Evolutionary conservation across 92 coral and sea anemone genomes (phyloP).

Genomic region (Porites divaricata): DNA sequence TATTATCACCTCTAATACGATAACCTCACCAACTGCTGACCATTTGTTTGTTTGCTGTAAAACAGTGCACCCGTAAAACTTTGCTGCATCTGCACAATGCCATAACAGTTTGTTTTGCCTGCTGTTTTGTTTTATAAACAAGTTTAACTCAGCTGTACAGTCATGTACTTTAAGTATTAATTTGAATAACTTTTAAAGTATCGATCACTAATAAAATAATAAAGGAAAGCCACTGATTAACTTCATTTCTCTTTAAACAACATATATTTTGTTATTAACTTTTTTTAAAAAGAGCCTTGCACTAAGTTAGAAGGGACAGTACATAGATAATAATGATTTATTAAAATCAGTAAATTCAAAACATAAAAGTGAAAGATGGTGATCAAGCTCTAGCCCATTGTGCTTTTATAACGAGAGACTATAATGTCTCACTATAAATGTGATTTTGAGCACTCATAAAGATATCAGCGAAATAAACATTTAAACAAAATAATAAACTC

Average conservation of each 20-base stretch:
- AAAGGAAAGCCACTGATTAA: too few relatives aligned
- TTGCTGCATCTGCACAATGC: slow-evolving; percentile 19
- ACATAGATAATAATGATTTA: neutral
- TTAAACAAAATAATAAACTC: too few relatives aligned
- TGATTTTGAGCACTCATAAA: too few relatives aligned
- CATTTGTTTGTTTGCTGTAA: slow-evolving; percentile 1
- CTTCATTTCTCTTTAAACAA: neutral
- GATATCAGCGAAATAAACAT: too few relatives aligned
- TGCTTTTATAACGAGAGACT: neutral
- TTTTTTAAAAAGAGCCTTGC: slow-evolving; percentile 6
- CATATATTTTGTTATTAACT: neutral
- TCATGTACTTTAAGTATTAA: too few relatives aligned
- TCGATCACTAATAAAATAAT: neutral
- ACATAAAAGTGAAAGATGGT: neutral
- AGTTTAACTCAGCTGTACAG: too few relatives aligned
- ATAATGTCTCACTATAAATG: too few relatives aligned
- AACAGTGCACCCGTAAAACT: too few relatives aligned
- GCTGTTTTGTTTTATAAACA: neutral
- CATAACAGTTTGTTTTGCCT: slow-evolving; percentile 20
- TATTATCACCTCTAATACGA: too few relatives aligned
- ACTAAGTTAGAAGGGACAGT: slow-evolving; percentile 1
- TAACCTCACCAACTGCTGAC: slow-evolving; percentile 1
- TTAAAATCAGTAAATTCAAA: neutral
- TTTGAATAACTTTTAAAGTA: too few relatives aligned
- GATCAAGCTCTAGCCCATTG: slow-evolving; percentile 29